These are phyloP conservation scores for Indicator indicator DNA, from an alignment of 2,113 vertebrate genomes.

Conservation along the genomic window DNA sequence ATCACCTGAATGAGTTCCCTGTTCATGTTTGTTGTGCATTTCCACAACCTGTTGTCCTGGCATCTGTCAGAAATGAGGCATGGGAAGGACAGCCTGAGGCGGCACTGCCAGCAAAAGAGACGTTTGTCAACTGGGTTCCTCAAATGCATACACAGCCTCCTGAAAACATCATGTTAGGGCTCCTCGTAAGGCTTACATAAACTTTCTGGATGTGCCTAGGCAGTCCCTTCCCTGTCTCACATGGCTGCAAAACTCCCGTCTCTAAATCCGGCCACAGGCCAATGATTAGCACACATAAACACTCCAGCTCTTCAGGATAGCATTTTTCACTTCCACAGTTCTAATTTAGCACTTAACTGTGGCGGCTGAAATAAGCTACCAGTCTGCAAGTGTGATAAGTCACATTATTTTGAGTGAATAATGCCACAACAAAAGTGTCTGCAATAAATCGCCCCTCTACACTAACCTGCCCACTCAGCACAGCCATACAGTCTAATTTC, in stretches of 20 bases:
- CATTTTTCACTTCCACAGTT: slow-evolving; percentile 4
- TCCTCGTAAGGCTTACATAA: neutral
- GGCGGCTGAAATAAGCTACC: slow-evolving; percentile 20
- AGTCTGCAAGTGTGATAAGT: slow-evolving; percentile 38
- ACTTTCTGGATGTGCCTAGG: neutral
- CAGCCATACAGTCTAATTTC: slow-evolving; percentile 5
- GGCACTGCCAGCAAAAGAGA: neutral
- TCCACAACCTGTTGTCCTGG: neutral
- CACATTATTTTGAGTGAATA: slow-evolving; percentile 51
- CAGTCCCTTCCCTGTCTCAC: neutral
- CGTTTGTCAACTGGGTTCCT: neutral
- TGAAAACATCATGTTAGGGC: neutral
- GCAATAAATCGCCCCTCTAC: slow-evolving; percentile 23
- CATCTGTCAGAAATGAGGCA: neutral
- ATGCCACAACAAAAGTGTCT: slow-evolving; percentile 29
- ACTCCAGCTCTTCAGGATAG: neutral
- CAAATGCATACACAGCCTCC: neutral
- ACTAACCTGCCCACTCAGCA: slow-evolving; percentile 23
- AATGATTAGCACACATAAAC: neutral
- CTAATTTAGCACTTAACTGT: neutral
- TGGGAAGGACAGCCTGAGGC: neutral
- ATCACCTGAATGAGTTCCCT: neutral
- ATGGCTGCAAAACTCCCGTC: neutral
- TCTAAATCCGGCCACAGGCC: neutral
- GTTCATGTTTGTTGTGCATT: neutral